Evolutionary conservation across 2,797 vertebrate species (phyloP), one percentile per base, ranked within the genome.

Genomic region (Heteromormyrus szaboi): DNA sequence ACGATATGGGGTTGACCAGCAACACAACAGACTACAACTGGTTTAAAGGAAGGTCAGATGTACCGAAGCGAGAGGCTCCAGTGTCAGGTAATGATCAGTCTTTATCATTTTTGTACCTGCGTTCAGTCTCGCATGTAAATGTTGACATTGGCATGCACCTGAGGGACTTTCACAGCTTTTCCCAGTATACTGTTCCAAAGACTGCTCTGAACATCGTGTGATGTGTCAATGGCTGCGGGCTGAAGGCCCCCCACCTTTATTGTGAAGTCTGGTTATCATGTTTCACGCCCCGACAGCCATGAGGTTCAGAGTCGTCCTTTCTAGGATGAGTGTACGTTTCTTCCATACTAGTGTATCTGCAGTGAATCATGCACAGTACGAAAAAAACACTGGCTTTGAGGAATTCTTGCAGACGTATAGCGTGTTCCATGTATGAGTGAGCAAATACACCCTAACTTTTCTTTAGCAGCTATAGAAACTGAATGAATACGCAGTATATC

Each of bases 161-260:
- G 33, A 2, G 89, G 92, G 79, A 86, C 89, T 14, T 25, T 62
- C 50, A 14, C 87, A 91, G 87, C 90, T 90, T 89, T 89, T 76
- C 85, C 44, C 85, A 90, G 89, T 92, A 81, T 90, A 90, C n/a
- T 50, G 93, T 93, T 91, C 90, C 2, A 51, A 88, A 84, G 79
- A 54, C 88, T 89, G 91, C 89, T 92, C 91, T 89, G 81, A 88
- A 87, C 90, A 89, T 92, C 62, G 86, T 89, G 87, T 90, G 89
- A 92, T 92, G 87, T 89, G 68, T 88, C 90, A 91, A 89, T 68
- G 87, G 89, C 91, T 89, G n/a, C 1, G 48, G 92, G 87, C 29
- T 46, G 37, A 87, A n/a, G 7, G 7, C 12, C 33, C 53, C 46
- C 17, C 41, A 87, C 88, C 72, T 88, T 88, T 56, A 84, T 29